Evolutionary conservation across 2,113 vertebrate species (phyloP).

Genomic region (Thunnus maccoyii): DNA sequence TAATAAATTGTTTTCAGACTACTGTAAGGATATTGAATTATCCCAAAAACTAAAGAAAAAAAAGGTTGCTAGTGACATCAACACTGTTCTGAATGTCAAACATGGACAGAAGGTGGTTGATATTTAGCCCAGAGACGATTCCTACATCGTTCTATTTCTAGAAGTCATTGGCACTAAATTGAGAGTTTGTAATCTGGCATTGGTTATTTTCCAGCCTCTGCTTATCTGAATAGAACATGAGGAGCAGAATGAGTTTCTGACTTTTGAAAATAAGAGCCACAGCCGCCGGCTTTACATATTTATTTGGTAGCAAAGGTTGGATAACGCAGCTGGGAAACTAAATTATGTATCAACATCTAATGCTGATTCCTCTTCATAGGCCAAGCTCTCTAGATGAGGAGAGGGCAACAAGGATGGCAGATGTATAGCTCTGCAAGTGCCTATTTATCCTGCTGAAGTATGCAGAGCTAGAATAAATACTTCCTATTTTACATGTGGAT

Average conservation of each 20-base stretch:
- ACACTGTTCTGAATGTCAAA: conserved; percentile 5
- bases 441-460: conserved; percentile 66
- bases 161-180: conserved; percentile 48
- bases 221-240: conserved; percentile 76
- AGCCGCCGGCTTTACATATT: conserved; percentile 69
- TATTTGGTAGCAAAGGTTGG: conserved; percentile 77
- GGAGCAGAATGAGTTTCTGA: conserved; percentile 61
- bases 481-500: conserved; percentile 59
- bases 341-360: conserved; percentile 76
- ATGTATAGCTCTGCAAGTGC: conserved; percentile 44
- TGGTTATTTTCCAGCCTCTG: conserved; percentile 62
- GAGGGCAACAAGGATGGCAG: conserved; percentile 53
- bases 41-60: background rate
- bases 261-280: conserved; percentile 64
- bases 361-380: conserved; percentile 59
- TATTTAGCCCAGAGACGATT: conserved; percentile 23
- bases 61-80: conserved; percentile 1
- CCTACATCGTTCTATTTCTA: conserved; percentile 15
- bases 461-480: conserved; percentile 40
- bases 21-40: background rate
- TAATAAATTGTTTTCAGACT: conserved; percentile 4
- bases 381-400: conserved; percentile 58
- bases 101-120: background rate
- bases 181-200: conserved; percentile 65
- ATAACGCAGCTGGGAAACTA: conserved; percentile 63